Evolutionary conservation across 2,113 vertebrate genomes (phyloP), one percentile per base, ranked within the genome.

Genomic region (Pygoscelis antarcticus): DNA sequence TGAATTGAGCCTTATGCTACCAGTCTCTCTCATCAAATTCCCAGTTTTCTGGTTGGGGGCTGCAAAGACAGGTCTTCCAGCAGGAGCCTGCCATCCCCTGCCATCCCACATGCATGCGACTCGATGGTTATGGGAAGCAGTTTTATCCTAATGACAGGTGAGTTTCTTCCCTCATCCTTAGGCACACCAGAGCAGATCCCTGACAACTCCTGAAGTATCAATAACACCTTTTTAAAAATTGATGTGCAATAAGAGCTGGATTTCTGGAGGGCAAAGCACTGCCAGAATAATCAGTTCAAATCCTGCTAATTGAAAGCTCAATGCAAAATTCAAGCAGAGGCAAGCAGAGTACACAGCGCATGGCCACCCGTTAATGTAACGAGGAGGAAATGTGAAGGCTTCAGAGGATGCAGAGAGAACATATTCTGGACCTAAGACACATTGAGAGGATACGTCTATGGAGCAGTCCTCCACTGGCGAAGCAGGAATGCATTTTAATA

Each of bases 281-380:
- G 86, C 93, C 79, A 95, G 91, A 87, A 93, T 96, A 94, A 91
- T 82, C 95, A 76, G 68, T 96, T 96, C 13, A 64, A 97, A 85
- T 89, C 95, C 93, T 51, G 32, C 62, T 93, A 83, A 91, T 89
- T 83, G 97, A 97, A 93, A 97, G 81, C 80, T 96, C 89, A 91
- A 71, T 52, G 81, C 52, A 55, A 92, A 91, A 97, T 79, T 87
- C 55, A 90, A 71, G 84, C 1, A 0, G 55, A 72, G 47, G 72
- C n/a, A 79, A 55, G 62, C 1, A 2, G 46, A 93, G 77, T 47
- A 69, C 38, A 57, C 38, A 92, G 42, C 2, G 3, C 64, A 7
- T 14, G 71, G 72, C 15, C 66, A 54, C 6, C 44, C 51, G n/a
- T 84, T 90, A 92, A 68, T 0, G 3, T 75, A 82, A 89, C 20